A percentile compares a stretch with the other conserved stretches of the same genome.
These are phyloP conservation scores for Machaerirhynchus nigripectus DNA, from an alignment of 2,113 vertebrate species.

Conservation along the genomic window DNA sequence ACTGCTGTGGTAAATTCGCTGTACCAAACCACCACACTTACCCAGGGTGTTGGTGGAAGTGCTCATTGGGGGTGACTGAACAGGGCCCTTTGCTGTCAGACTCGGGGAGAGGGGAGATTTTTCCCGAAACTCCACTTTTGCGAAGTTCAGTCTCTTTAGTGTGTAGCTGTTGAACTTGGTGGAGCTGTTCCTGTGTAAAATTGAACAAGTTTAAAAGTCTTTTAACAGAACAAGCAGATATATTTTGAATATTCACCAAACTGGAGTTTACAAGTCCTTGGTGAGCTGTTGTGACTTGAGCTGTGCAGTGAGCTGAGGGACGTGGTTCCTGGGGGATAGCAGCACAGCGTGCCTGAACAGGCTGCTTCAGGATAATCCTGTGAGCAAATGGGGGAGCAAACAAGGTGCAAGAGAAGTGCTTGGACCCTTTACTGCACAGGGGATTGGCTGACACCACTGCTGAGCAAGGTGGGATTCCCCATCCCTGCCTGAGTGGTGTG, in stretches of 20 bases:
- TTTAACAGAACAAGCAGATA: background rate
- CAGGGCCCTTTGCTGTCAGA: background rate
- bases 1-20: background rate
- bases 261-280: background rate
- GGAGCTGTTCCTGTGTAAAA: background rate
- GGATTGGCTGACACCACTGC: background rate
- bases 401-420: accelerated
- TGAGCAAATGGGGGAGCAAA: background rate
- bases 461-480: background rate
- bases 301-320: background rate
- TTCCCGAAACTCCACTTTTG: background rate
- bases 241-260: background rate
- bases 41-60: accelerated
- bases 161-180: background rate
- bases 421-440: background rate
- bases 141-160: background rate
- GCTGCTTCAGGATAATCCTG: background rate
- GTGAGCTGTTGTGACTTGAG: background rate
- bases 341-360: background rate
- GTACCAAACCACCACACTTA: background rate
- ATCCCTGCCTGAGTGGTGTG: background rate
- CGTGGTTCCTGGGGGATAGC: background rate
- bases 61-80: accelerated
- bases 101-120: background rate
- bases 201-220: background rate